Base-by-base conservation (phyloP, 2,888 invertebrate genomes). In the Agapostemon virescens region DNA sequence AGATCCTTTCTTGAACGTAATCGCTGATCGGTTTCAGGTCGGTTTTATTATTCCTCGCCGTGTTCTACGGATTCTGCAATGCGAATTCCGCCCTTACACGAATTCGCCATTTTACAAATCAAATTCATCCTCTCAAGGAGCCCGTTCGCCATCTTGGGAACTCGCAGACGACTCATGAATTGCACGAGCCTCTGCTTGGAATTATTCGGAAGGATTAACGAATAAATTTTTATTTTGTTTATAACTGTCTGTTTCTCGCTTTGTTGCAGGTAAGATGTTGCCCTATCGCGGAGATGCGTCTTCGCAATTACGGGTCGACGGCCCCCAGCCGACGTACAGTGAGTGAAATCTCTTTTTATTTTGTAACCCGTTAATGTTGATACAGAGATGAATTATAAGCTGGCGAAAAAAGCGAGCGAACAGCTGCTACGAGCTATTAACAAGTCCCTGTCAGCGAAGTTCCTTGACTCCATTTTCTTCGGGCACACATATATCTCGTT, bases 221-320 rank as follows among this genome's bases (percentile, higher is more conserved):
- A n/a, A n/a, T n/a, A n/a, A n/a, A n/a, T n/a, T n/a, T n/a, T n/a
- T 20, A 20, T 20, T 20, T 20, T 45, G 2, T 2, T 49, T 17
- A 58, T 6, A 17, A n/a, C n/a, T 30, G 17, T 20, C 7, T 72
- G 11, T 15, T 15, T 42, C 20, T 69, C 15, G 15, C 20, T 38
- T n/a, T 68, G 74, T 84, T 81, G 11, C 81, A 84, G 84, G 84
- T 84, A 81, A 84, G 81, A 23, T 4, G 13, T 11, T 23, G 5
- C 1, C 17, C 30, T 13, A 20, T 20, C 23, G 42, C 20, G 17
- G 4, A n/a, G n/a, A 11, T 15, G 20, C 6, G 3, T 40, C 9
- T 7, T 1, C 23, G 17, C 5, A 3, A 15, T 9, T 4, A 2
- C n/a, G n/a, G 30, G 4, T 5, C 4, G 26, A n/a, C n/a, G 3